phyloP scores from a whole-genome alignment of 2,113 vertebrate genomes.

The Sphyrna mokarran region DNA sequence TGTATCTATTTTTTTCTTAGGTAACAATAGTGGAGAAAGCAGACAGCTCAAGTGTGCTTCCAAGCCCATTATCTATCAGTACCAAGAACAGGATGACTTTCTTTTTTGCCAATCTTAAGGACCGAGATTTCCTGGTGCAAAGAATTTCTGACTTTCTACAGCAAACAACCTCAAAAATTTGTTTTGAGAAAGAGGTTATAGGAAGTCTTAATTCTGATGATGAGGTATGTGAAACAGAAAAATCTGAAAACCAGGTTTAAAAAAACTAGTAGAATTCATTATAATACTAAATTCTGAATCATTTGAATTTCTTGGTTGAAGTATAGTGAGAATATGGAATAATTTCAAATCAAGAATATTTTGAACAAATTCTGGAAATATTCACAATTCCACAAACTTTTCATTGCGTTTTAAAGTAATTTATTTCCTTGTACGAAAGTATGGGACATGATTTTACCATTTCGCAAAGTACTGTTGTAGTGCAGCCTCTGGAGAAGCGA shows the following conservation, averaged over 20 bases:
- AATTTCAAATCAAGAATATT: background rate
- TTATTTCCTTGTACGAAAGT: background rate
- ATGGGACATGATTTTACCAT: background rate
- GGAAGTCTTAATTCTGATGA: constrained; percentile 87
- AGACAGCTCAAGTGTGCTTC: constrained; percentile 90
- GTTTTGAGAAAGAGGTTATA: constrained; percentile 75
- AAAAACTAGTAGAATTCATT: background rate
- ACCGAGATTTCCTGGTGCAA: constrained; percentile 92
- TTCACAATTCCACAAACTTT: background rate
- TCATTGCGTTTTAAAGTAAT: background rate
- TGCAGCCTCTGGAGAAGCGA: background rate
- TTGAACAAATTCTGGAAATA: background rate
- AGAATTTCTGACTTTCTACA: constrained; percentile 96
- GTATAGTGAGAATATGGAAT: background rate
- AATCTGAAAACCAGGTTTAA: constrained; percentile 30
- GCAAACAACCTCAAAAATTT: constrained; percentile 87
- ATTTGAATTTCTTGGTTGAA: background rate
- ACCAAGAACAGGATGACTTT: constrained; percentile 98
- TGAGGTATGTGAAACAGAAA: constrained; percentile 61
- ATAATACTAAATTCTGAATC: background rate
- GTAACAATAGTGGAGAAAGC: constrained; percentile 98
- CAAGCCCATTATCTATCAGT: constrained; percentile 92
- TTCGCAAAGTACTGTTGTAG: background rate
- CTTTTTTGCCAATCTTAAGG: constrained; percentile 92
- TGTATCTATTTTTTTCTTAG: constrained; percentile 51